phyloP scores from a whole-genome alignment of 2,113 vertebrate genomes.

The Rhynchopsitta pachyrhyncha region DNA sequence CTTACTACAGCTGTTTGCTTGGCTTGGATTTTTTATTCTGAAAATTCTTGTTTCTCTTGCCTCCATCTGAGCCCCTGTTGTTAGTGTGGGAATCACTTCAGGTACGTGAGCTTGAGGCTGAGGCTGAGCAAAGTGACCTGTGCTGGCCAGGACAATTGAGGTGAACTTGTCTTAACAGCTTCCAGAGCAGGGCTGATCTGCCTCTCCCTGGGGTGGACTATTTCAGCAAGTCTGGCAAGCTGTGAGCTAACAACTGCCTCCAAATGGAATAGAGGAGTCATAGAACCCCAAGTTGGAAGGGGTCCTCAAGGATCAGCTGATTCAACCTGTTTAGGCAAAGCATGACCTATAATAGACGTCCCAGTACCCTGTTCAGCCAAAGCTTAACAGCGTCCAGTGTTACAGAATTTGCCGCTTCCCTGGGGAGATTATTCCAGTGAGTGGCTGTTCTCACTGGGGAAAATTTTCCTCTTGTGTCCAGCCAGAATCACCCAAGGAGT shows the following conservation, averaged over 20 bases:
- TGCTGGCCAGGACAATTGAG: rapidly evolving
- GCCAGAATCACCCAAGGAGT: not conserved
- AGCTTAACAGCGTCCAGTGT: not conserved
- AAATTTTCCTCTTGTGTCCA: not conserved
- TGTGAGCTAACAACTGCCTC: not conserved
- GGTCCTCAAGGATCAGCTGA: not conserved
- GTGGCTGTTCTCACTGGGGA: not conserved
- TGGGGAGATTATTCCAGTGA: not conserved
- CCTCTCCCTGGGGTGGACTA: not conserved
- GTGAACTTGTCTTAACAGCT: not conserved
- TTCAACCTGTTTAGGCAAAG: not conserved
- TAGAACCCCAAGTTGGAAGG: not conserved
- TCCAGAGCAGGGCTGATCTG: not conserved
- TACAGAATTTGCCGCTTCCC: not conserved
- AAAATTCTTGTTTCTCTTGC: not conserved
- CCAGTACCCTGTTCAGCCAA: not conserved
- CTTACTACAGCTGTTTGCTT: not conserved
- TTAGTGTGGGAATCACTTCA: not conserved
- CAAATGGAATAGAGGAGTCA: not conserved
- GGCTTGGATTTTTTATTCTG: not conserved
- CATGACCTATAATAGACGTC: not conserved
- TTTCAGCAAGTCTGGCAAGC: not conserved
- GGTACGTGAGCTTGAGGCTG: not conserved
- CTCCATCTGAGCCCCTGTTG: rapidly evolving
- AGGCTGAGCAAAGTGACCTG: rapidly evolving